phyloP scores from a whole-genome alignment of 2,797 vertebrate species.

The Scleropages formosus region DNA sequence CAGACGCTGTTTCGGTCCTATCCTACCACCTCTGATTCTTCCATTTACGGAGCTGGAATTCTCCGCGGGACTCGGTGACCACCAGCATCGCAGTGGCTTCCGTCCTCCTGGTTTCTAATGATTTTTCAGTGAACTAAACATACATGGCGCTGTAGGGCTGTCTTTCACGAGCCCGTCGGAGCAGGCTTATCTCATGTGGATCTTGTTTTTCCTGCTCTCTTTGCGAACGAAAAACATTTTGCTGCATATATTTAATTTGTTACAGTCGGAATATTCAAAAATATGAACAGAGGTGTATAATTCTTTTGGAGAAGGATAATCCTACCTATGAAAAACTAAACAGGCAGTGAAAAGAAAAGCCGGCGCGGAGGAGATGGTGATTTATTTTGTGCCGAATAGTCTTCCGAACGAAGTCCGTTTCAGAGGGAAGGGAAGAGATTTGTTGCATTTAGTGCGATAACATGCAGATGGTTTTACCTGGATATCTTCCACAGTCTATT shows the following conservation, averaged over 20 bases:
- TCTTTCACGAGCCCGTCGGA: background rate
- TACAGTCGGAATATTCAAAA: constrained; percentile 16
- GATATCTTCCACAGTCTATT: constrained; percentile 3
- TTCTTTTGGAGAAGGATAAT: constrained; percentile 6
- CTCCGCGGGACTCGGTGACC: no score
- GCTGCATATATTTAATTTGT: constrained; percentile 21
- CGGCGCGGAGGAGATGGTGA: constrained; percentile 3
- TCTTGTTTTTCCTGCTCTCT: constrained; percentile 5
- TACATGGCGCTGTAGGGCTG: no score
- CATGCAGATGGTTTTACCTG: constrained; percentile 16
- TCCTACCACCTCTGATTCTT: no score
- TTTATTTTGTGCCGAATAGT: background rate
- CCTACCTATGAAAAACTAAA: constrained; percentile 6
- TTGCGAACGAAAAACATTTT: background rate
- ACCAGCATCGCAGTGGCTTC: no score
- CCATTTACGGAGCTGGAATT: no score
- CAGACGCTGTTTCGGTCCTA: no score
- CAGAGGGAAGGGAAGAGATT: constrained; percentile 3
- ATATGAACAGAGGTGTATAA: constrained; percentile 11
- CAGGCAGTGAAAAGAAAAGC: constrained; percentile 2
- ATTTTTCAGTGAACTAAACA: no score
- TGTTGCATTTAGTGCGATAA: background rate
- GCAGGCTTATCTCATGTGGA: background rate
- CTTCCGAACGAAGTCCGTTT: constrained; percentile 5
- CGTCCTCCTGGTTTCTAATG: no score